phyloP scores from a whole-genome alignment of 2,888 invertebrate genomes.

The Noctua pronuba region DNA sequence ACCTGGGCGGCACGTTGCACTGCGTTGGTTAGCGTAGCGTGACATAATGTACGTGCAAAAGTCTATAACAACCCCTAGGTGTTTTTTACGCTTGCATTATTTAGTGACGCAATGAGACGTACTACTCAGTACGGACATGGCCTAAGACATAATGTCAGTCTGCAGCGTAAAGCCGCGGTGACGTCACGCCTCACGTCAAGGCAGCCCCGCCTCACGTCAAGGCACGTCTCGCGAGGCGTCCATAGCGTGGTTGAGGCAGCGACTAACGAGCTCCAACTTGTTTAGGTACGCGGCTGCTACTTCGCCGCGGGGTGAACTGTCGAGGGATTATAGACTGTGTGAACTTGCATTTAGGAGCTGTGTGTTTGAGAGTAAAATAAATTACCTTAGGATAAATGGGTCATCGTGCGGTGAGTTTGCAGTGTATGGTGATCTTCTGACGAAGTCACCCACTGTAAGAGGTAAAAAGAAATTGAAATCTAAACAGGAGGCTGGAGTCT shows the following conservation, averaged over 20 bases:
- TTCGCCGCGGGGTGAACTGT: conserved; percentile 80
- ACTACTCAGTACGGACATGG: conserved; percentile 7
- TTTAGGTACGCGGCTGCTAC: conserved; percentile 76
- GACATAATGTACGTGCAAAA: conserved; percentile 1
- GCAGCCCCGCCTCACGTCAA: conserved; percentile 73
- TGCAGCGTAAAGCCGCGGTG: conserved; percentile 14
- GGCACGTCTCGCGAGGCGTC: conserved; percentile 76
- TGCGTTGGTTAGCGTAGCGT: conserved; percentile 27
- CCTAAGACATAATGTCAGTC: conserved; percentile 11
- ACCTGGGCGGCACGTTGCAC: conserved; percentile 4
- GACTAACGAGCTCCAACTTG: conserved; percentile 80
- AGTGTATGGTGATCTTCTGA: conserved; percentile 75
- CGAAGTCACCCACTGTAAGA: conserved; percentile 75
- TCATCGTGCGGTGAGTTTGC: conserved; percentile 79
- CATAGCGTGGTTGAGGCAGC: conserved; percentile 78
- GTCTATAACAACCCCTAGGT: background rate
- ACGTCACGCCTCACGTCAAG: conserved; percentile 68
- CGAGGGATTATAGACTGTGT: conserved; percentile 8
- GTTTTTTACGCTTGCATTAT: background rate
- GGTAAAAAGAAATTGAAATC: background rate
- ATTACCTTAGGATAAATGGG: conserved; percentile 80
- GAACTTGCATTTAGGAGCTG: background rate
- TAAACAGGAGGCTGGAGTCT: background rate
- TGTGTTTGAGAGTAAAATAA: conserved; percentile 5
- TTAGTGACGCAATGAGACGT: conserved; percentile 24